Percentiles rank a stretch among this genome's conserved stretches.
Conservation (phyloP, 2,888 invertebrate genomes). For the Pollenia angustigena region DNA sequence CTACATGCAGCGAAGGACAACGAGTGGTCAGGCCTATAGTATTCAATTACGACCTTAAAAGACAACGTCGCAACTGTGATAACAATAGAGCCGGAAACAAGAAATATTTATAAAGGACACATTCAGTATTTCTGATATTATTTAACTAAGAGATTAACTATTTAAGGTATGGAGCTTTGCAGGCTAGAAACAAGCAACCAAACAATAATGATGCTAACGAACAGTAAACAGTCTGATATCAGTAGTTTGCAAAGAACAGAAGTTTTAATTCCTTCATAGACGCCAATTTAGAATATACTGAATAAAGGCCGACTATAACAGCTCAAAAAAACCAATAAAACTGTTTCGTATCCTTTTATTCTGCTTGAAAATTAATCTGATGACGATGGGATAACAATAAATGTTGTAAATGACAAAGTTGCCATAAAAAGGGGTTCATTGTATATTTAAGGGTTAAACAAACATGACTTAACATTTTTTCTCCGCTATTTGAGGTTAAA, state of each 20-base stretch:
- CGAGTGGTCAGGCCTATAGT: not conserved
- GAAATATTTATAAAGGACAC: not conserved
- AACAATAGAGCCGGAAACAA: not conserved
- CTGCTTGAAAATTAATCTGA: not conserved
- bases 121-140: not conserved
- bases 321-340: not conserved
- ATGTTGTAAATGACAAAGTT: not conserved
- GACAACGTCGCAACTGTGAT: conserved; percentile 1
- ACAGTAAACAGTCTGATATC: not conserved
- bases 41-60: conserved; percentile 37
- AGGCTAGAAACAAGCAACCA: not conserved
- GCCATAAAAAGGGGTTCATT: not conserved
- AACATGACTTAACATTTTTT: not conserved
- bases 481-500: conserved; percentile 21
- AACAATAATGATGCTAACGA: not conserved
- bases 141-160: not conserved
- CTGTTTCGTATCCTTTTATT: not conserved
- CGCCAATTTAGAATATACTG: not conserved
- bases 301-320: no score
- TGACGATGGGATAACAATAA: conserved; percentile 1
- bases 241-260: no score
- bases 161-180: not conserved
- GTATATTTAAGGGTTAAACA: not conserved
- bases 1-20: not conserved
- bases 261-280: no score